Conservation (phyloP, 2,888 invertebrate genomes). For the Dyspetes luteomarginatus region DNA sequence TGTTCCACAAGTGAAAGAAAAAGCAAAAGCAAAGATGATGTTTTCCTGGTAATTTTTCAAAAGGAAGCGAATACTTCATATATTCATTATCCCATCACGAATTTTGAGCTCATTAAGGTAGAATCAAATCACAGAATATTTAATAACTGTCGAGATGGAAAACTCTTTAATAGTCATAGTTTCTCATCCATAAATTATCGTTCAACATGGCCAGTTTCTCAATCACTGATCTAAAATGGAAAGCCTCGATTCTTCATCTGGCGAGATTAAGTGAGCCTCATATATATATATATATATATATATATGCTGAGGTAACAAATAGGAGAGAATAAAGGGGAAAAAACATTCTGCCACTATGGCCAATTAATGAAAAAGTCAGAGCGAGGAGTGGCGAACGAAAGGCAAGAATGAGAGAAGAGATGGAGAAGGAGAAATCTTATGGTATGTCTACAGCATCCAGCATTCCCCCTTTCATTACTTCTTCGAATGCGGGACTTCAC, state of each 20-base stretch:
- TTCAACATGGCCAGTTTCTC: slow-evolving; percentile 35
- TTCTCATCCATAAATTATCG: slow-evolving; percentile 28
- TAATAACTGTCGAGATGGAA: background rate
- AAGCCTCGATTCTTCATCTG: slow-evolving; percentile 39
- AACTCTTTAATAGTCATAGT: slow-evolving; percentile 13
- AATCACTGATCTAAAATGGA: slow-evolving; percentile 47
- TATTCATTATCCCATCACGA: background rate
- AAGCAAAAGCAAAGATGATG: background rate
- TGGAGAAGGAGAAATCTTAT: slow-evolving; percentile 32
- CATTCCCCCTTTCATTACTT: slow-evolving; percentile 62
- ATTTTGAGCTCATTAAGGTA: background rate
- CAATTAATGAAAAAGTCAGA: slow-evolving; percentile 64
- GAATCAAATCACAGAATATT: background rate
- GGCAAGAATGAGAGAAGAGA: slow-evolving; percentile 17
- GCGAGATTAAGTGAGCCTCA: slow-evolving; percentile 10
- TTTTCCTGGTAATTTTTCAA: background rate
- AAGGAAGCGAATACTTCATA: background rate
- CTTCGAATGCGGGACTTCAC: slow-evolving; percentile 54
- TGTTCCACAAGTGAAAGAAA: too few relatives aligned
- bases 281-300: slow-evolving; percentile 4
- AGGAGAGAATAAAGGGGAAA: slow-evolving; percentile 25
- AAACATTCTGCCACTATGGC: slow-evolving; percentile 42
- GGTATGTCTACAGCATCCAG: slow-evolving; percentile 57
- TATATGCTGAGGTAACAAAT: slow-evolving; percentile 25
- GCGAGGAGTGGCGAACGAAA: slow-evolving; percentile 5